Conservation (phyloP, 2,888 invertebrate genomes). For the Neuroscelio doddi region DNA sequence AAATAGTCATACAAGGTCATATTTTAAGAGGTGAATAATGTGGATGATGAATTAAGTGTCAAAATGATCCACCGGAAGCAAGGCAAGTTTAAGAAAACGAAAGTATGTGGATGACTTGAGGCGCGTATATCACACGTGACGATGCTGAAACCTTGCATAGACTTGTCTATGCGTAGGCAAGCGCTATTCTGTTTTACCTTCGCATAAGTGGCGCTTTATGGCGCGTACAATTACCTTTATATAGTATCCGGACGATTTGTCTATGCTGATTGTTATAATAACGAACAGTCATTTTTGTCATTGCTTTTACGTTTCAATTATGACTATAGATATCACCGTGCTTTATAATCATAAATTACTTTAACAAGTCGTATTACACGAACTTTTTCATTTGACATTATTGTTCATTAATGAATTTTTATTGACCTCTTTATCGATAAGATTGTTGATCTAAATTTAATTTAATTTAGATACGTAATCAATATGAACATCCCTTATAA, state of each 20-base stretch:
- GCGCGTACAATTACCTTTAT: constrained; percentile 45
- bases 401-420: constrained; percentile 50
- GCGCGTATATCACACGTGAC: constrained; percentile 15
- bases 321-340: constrained; percentile 8
- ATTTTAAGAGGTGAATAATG: background rate
- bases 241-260: constrained; percentile 43
- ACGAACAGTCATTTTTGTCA: constrained; percentile 48
- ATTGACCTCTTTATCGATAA: background rate
- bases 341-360: constrained; percentile 17
- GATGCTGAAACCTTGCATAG: constrained; percentile 10
- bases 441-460: too few relatives aligned
- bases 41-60: background rate
- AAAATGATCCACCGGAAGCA: constrained; percentile 8
- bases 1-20: too few relatives aligned
- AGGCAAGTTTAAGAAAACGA: constrained; percentile 6
- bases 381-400: constrained; percentile 57
- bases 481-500: too few relatives aligned
- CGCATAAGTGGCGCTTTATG: constrained; percentile 45
- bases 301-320: constrained; percentile 56
- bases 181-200: constrained; percentile 28
- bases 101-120: constrained; percentile 14
- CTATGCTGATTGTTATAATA: constrained; percentile 43
- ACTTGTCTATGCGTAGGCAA: constrained; percentile 22
- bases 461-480: too few relatives aligned
- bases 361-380: constrained; percentile 49